Base-by-base conservation (phyloP, 2,797 vertebrate genomes). In the Pseudochirops cupreus region DNA sequence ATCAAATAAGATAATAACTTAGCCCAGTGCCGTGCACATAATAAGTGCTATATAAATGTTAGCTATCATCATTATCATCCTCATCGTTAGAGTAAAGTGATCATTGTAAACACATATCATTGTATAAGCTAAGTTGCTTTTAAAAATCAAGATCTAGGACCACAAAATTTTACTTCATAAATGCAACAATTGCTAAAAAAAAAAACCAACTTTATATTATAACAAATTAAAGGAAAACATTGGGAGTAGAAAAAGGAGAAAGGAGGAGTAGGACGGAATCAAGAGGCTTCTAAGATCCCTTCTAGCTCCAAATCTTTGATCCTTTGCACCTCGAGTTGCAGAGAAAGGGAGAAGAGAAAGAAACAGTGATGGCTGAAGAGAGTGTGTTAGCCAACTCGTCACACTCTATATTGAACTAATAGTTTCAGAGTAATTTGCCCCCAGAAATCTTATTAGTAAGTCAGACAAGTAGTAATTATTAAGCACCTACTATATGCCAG, bases 161-260 rank as follows among this genome's bases (percentile, higher is more conserved):
- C 91, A 92, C 92, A 97, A 97, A 94, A 90, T 26, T 57, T 89
- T 21, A 92, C 39, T 46, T 46, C 57, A 94, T 52, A 62, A 95
- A 94, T 90, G 56, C 16, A 18, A 92, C 4, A 90, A 33, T 54
- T 62, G 94, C 29, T 91, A 0, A 12, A 54, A 54, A 1, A 56
- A n/a, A 95, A 18, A 29, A 62, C 92, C 93, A n/a, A 56, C 29
- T 95, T 92, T 90, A 53, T 57, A 18, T 54, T 52, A 9, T 94
- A 59, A 5, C 31, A 31, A 54, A 21, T 53, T 94, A 95, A 59
- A 21, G 52, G 14, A 90, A 97, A 95, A 92, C 52, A 46, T 0
- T 7, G 39, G 52, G 4, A 91, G 7, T 90, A 29, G 50, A 56
- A 92, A 62, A 24, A 91, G 91, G 92, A 93, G 67, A 62, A 87